Evolutionary conservation across 2,113 vertebrate genomes (phyloP).

Genomic region (Cavia porcellus): DNA sequence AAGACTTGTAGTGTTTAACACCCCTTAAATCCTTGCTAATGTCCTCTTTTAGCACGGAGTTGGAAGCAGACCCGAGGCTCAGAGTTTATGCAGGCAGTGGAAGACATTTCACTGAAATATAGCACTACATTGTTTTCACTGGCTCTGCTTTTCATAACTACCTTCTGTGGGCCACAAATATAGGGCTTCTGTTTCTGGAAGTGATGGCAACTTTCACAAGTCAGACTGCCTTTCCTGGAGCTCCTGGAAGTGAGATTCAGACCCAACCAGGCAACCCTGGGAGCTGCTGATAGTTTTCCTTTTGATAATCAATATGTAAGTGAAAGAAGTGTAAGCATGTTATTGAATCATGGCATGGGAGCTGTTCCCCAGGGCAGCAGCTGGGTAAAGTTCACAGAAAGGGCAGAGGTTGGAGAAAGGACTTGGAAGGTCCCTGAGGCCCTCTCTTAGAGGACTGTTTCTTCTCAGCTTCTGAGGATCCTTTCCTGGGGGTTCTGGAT

Average conservation of each 20-base stretch:
- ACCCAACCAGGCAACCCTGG: neutral
- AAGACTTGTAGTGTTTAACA: neutral
- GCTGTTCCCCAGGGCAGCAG: fast-evolving
- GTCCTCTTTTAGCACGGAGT: neutral
- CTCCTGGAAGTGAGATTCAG: neutral
- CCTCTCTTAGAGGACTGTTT: neutral
- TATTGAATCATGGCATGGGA: fast-evolving
- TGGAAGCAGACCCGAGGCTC: neutral
- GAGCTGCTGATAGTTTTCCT: neutral
- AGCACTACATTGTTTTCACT: neutral
- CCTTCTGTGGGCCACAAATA: neutral
- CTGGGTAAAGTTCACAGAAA: fast-evolving
- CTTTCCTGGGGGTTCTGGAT: no score
- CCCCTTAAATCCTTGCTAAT: constrained; percentile 1
- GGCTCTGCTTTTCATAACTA: neutral
- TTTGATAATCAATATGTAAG: neutral
- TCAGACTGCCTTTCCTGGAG: fast-evolving
- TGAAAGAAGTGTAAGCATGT: neutral
- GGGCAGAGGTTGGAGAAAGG: no score
- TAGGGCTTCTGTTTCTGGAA: neutral
- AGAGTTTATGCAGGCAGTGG: neutral
- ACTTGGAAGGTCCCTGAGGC: no score
- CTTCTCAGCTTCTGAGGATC: neutral
- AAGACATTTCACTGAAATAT: neutral
- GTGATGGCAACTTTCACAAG: neutral